A percentile compares a stretch with the other conserved stretches of the same genome.
These are phyloP conservation scores for Eremobia ochroleuca DNA, from an alignment of 2,888 invertebrate genomes.

Conservation along the genomic window DNA sequence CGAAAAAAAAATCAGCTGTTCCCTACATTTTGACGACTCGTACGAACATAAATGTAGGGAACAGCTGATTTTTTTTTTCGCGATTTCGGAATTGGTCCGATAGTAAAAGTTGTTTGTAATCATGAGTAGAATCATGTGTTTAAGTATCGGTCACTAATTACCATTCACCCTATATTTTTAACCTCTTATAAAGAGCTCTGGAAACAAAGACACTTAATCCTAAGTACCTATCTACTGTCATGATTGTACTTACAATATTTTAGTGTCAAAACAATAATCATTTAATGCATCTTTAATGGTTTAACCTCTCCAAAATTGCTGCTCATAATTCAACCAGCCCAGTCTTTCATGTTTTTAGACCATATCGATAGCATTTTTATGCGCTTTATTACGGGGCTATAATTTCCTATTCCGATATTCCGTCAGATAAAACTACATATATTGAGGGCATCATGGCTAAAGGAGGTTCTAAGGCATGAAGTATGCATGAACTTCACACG, in stretches of 20 bases:
- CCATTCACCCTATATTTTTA: no score
- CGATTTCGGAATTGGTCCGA: no score
- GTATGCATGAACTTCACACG: slow-evolving; percentile 36
- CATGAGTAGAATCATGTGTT: no score
- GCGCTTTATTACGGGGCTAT: slow-evolving; percentile 43
- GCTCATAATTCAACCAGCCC: slow-evolving; percentile 10
- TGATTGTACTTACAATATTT: background rate
- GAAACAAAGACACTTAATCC: background rate
- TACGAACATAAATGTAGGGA: no score
- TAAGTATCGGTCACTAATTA: no score
- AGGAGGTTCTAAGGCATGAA: slow-evolving; percentile 36
- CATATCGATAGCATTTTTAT: slow-evolving; percentile 49
- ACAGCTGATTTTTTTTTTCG: no score
- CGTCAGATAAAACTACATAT: slow-evolving; percentile 55
- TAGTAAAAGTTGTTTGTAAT: no score
- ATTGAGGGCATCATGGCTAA: slow-evolving; percentile 49
- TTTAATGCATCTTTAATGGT: background rate
- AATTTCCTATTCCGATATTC: slow-evolving; percentile 57
- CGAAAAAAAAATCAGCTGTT: no score
- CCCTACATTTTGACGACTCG: no score
- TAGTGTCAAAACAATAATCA: background rate
- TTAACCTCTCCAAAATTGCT: background rate
- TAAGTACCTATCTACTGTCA: background rate
- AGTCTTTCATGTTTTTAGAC: slow-evolving; percentile 21
- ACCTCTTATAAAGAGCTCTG: background rate